Evolutionary conservation across 2,888 invertebrate species (phyloP).

Genomic region (Leuctra nigra): DNA sequence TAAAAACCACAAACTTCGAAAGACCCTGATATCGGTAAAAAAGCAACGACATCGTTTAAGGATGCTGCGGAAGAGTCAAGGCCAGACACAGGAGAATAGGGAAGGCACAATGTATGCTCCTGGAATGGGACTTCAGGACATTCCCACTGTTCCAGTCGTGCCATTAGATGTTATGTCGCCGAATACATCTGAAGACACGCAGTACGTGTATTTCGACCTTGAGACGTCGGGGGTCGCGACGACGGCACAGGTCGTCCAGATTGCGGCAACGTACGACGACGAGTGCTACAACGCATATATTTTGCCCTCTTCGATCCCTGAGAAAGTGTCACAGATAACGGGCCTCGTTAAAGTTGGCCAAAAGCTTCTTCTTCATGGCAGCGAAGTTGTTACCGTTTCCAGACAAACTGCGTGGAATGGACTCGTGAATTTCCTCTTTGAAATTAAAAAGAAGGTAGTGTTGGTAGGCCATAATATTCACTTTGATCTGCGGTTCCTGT

Average conservation of each 20-base stretch:
- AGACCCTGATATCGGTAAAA: neutral
- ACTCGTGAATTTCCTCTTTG: too few species aligned
- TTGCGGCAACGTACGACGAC: conserved; percentile 20
- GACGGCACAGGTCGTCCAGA: conserved; percentile 25
- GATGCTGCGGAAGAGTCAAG: neutral
- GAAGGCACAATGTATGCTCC: conserved; percentile 27
- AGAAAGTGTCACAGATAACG: neutral
- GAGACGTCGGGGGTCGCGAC: conserved; percentile 21
- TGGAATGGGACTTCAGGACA: conserved; percentile 20
- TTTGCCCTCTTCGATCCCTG: neutral
- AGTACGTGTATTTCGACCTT: conserved; percentile 22
- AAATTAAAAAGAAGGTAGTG: too few species aligned
- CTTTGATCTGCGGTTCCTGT: too few species aligned
- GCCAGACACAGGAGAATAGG: neutral
- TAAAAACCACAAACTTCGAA: neutral
- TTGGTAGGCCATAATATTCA: too few species aligned
- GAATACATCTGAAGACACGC: neutral
- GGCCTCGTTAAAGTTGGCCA: neutral
- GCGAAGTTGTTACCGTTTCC: neutral
- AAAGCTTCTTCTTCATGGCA: neutral
- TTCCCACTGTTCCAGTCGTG: conserved; percentile 5
- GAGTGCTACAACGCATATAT: conserved; percentile 23
- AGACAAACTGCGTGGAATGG: too few species aligned
- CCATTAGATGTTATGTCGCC: neutral
- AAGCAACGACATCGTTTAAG: neutral